Percentiles rank a stretch among this genome's conserved stretches.
Evolutionary conservation across 1,140 invertebrate species (phyloP).

Genomic region (Andricus grossulariae): DNA sequence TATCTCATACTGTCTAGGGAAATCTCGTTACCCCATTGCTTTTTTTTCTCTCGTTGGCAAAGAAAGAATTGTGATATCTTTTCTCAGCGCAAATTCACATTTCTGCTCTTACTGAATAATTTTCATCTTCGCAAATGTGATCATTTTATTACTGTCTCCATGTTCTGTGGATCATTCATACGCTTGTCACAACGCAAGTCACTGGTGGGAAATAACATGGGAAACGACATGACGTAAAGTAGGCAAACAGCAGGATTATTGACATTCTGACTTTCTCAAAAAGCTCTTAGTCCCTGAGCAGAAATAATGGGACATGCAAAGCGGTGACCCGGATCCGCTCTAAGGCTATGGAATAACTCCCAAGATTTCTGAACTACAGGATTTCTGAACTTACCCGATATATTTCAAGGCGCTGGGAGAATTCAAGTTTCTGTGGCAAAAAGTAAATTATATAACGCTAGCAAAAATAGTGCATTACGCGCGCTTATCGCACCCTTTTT

Average conservation of each 20-base stretch:
- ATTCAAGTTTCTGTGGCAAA: no score
- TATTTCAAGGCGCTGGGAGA: not conserved
- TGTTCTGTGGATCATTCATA: not conserved
- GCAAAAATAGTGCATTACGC: no score
- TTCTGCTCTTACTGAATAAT: constrained; percentile 9
- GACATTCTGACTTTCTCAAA: constrained; percentile 23
- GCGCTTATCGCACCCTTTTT: no score
- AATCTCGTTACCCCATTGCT: constrained; percentile 11
- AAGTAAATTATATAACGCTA: no score
- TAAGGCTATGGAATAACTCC: constrained; percentile 4
- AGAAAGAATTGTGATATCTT: constrained; percentile 9
- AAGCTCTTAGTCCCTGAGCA: constrained; percentile 19
- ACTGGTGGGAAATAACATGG: constrained; percentile 12
- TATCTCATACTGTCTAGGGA: constrained; percentile 23
- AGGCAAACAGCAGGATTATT: constrained; percentile 22
- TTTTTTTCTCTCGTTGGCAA: not conserved
- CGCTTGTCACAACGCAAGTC: not conserved
- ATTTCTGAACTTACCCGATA: constrained; percentile 1
- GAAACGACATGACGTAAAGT: constrained; percentile 8
- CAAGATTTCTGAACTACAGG: not conserved
- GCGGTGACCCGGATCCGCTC: constrained; percentile 20
- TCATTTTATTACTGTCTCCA: constrained; percentile 11
- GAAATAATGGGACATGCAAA: constrained; percentile 21
- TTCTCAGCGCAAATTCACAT: constrained; percentile 13
- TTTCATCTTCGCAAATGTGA: not conserved